Evolutionary conservation across 1,140 invertebrate species (phyloP).

Genomic region (Pseudomyrmex cubaensis): DNA sequence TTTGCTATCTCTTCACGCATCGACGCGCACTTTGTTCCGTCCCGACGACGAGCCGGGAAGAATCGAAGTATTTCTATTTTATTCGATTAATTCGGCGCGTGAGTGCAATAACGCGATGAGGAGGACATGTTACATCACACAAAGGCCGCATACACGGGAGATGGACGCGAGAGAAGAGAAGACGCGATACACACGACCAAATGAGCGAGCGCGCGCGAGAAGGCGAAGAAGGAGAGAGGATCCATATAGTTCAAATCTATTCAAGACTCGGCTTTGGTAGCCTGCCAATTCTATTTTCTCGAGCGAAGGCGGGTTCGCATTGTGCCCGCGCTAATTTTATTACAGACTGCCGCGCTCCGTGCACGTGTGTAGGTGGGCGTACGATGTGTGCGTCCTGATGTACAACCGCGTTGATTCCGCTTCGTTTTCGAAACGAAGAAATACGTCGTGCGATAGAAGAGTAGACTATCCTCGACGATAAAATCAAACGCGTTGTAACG

Average conservation of each 20-base stretch:
- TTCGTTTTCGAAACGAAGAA: slow-evolving; percentile 27
- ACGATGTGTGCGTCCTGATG: neutral
- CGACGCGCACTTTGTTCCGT: neutral
- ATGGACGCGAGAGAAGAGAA: slow-evolving; percentile 19
- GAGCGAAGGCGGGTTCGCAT: slow-evolving; percentile 82
- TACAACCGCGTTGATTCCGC: neutral
- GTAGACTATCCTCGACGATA: neutral
- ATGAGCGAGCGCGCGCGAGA: slow-evolving; percentile 11
- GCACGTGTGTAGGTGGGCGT: slow-evolving; percentile 52
- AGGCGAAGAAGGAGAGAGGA: slow-evolving; percentile 64
- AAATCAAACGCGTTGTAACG: neutral
- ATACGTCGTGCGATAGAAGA: slow-evolving; percentile 23
- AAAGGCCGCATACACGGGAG: slow-evolving; percentile 38
- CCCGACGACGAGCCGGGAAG: neutral
- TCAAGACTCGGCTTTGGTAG: slow-evolving; percentile 80
- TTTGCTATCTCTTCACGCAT: no score
- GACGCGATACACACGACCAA: neutral
- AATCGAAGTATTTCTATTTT: neutral
- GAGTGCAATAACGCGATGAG: slow-evolving; percentile 35
- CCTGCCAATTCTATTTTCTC: slow-evolving; percentile 84
- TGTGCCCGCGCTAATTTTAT: slow-evolving; percentile 83
- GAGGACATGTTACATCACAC: slow-evolving; percentile 57
- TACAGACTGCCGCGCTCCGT: slow-evolving; percentile 69
- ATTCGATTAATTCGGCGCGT: slow-evolving; percentile 15
- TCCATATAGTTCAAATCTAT: slow-evolving; percentile 83